Evolutionary conservation across 1,140 invertebrate species (phyloP).

Genomic region (Galleria mellonella): DNA sequence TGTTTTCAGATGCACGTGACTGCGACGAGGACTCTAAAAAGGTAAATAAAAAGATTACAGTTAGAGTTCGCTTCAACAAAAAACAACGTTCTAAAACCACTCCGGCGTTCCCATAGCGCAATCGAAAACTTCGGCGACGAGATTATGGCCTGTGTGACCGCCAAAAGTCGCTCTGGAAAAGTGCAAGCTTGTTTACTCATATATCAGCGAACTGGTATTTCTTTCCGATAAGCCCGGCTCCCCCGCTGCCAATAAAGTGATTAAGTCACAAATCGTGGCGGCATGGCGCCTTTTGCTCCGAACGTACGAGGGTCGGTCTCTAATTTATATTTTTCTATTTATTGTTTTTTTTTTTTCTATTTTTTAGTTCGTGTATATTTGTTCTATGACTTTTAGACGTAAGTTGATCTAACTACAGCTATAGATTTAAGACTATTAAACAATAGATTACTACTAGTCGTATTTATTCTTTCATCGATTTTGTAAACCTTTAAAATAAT

Average conservation of each 20-base stretch:
- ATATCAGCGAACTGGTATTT: conserved; percentile 58
- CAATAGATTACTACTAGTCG: no score
- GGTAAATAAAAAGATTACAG: conserved; percentile 36
- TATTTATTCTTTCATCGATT: no score
- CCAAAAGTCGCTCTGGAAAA: conserved; percentile 63
- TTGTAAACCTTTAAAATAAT: no score
- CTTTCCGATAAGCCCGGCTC: conserved; percentile 59
- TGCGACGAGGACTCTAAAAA: conserved; percentile 44
- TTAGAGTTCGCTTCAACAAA: conserved; percentile 30
- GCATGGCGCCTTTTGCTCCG: conserved; percentile 33
- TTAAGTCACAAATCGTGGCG: conserved; percentile 70
- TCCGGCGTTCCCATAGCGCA: conserved; percentile 37
- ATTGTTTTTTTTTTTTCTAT: neutral
- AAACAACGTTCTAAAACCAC: conserved; percentile 37
- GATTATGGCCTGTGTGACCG: conserved; percentile 63
- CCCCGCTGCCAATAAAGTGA: conserved; percentile 72
- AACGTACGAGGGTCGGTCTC: conserved; percentile 18
- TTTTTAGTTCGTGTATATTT: neutral
- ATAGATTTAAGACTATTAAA: no score
- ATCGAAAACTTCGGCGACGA: conserved; percentile 57
- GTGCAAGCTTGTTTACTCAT: conserved; percentile 71
- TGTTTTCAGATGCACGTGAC: conserved; percentile 58
- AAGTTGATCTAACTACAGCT: no score
- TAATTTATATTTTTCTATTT: conserved; percentile 24
- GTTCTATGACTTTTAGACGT: neutral